Evolutionary conservation across 2,113 vertebrate genomes (phyloP).

Genomic region (Raphicerus campestris): DNA sequence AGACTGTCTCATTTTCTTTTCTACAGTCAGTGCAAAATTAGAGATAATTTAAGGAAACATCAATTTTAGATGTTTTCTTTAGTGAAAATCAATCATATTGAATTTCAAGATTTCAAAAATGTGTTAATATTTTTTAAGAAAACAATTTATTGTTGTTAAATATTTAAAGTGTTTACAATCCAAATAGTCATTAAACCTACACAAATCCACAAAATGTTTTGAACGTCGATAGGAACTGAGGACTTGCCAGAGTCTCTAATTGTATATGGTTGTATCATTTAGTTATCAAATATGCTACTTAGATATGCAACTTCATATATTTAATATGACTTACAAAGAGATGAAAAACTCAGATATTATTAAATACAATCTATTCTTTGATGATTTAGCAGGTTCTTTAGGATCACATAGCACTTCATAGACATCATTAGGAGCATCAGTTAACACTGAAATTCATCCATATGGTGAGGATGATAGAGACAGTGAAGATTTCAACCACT

Average conservation of each 20-base stretch:
- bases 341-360: neutral
- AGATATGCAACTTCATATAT: neutral
- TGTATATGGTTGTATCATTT: neutral
- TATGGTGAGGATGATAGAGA: neutral
- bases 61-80: slow-evolving; percentile 48
- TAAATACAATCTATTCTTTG: neutral
- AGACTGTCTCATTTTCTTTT: slow-evolving; percentile 38
- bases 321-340: neutral
- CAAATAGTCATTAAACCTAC: neutral
- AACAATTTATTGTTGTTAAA: neutral
- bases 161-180: slow-evolving; percentile 42
- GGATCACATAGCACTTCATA: neutral
- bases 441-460: neutral
- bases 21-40: slow-evolving; percentile 36
- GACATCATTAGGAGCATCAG: neutral
- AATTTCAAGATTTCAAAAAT: slow-evolving; percentile 23
- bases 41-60: neutral
- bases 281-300: neutral
- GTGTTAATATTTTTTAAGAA: neutral
- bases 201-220: neutral
- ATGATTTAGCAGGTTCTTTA: neutral
- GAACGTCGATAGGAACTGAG: neutral
- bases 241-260: neutral
- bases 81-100: slow-evolving; percentile 60
- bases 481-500: neutral